These are phyloP conservation scores for Thamnophis elegans DNA, from an alignment of 2,797 vertebrate genomes.

Conservation along the genomic window DNA sequence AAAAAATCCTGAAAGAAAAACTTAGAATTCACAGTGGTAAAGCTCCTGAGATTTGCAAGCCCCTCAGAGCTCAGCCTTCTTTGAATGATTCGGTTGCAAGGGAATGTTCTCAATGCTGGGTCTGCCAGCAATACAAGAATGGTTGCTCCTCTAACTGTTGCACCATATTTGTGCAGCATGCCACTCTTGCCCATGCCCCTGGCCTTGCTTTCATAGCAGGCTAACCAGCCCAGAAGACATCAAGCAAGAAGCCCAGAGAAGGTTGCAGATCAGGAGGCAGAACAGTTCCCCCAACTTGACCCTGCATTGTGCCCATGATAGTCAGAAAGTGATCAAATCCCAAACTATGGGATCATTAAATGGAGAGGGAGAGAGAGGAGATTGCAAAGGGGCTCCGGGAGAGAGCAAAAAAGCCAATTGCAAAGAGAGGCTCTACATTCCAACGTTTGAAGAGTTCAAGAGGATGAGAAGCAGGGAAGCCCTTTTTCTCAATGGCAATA, in stretches of 20 bases:
- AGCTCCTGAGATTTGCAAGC: conserved; percentile 72
- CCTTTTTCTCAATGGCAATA: conserved; percentile 22
- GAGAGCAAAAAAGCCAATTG: conserved; percentile 64
- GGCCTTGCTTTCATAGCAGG: conserved; percentile 55
- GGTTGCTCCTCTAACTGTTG: conserved; percentile 53
- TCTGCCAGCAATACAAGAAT: conserved; percentile 43
- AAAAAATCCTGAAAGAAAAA: conserved; percentile 82
- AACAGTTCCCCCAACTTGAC: conserved; percentile 82
- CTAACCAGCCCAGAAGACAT: conserved; percentile 81
- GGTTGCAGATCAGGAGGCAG: conserved; percentile 81
- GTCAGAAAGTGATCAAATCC: conserved; percentile 66
- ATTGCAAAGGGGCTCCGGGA: conserved; percentile 30
- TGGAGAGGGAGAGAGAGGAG: conserved; percentile 3
- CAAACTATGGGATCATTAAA: conserved; percentile 75
- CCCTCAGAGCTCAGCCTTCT: conserved; percentile 73
- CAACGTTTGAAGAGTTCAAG: conserved; percentile 90
- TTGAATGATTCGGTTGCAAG: conserved; percentile 46
- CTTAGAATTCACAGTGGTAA: conserved; percentile 81
- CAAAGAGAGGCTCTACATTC: conserved; percentile 79
- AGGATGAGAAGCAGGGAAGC: conserved; percentile 80
- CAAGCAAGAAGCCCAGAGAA: conserved; percentile 82
- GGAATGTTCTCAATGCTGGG: conserved; percentile 45
- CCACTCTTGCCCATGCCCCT: conserved; percentile 35
- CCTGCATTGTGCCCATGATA: conserved; percentile 58
- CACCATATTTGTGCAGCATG: conserved; percentile 28